Conservation (phyloP, 2,797 vertebrate genomes). For the Loriculus beryllinus region DNA sequence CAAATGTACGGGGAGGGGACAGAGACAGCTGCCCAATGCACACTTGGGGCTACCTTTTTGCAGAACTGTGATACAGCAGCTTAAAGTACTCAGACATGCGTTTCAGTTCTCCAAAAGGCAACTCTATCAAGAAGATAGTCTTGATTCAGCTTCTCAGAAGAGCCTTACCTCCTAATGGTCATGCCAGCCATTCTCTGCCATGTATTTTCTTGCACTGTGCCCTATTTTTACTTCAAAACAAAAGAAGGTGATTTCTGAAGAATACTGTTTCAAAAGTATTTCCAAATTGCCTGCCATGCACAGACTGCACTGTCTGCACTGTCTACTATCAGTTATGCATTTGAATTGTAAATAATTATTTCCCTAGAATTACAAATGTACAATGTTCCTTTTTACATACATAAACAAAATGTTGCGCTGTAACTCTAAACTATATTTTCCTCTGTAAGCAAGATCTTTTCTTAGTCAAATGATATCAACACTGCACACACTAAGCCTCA, state of each 20-base stretch:
- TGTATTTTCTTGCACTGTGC: background rate
- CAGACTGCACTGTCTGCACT: background rate
- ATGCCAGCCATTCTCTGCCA: background rate
- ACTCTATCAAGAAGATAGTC: background rate
- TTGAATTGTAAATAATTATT: conserved; percentile 10
- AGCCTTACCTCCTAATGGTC: background rate
- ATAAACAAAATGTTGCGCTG: background rate
- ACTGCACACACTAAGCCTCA: background rate
- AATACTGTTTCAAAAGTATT: background rate
- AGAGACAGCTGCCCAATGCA: background rate
- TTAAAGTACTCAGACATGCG: background rate
- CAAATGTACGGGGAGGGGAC: background rate
- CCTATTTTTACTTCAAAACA: background rate
- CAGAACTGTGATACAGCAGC: background rate
- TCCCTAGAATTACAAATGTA: background rate
- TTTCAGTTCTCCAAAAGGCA: background rate
- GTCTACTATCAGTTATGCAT: background rate
- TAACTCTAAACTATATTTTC: background rate
- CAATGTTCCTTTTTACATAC: background rate
- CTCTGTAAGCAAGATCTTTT: background rate
- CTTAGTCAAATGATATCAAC: background rate
- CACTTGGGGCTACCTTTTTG: background rate
- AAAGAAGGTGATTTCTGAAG: background rate
- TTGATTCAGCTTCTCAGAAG: background rate
- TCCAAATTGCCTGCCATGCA: background rate